Conservation (phyloP, 2,888 invertebrate genomes). For the Spicauda simplicius region DNA sequence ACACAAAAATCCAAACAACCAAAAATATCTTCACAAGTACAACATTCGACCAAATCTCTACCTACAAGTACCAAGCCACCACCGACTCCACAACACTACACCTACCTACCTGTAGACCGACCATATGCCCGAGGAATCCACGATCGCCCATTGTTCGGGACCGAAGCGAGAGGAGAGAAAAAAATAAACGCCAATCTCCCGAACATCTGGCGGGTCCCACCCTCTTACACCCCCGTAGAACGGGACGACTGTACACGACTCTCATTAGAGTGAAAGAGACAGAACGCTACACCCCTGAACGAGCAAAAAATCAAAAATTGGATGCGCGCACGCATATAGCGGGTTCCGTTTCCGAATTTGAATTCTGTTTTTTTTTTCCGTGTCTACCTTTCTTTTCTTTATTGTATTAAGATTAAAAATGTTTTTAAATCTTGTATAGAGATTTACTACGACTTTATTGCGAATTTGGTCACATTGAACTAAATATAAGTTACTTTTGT, state of each 20-base stretch:
- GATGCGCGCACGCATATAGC: slow-evolving; percentile 58
- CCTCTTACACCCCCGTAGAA: slow-evolving; percentile 59
- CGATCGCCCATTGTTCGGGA: slow-evolving; percentile 58
- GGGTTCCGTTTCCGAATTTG: slow-evolving; percentile 64
- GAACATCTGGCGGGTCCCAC: slow-evolving; percentile 68
- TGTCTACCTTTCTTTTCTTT: slow-evolving; percentile 8
- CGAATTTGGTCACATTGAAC: not conserved
- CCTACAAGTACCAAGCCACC: too few species aligned
- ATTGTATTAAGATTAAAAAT: not conserved
- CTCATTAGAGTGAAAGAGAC: slow-evolving; percentile 41
- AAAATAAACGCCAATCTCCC: slow-evolving; percentile 47
- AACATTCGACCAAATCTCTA: not conserved
- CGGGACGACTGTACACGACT: slow-evolving; percentile 46
- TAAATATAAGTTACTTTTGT: not conserved
- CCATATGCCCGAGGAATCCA: slow-evolving; percentile 54
- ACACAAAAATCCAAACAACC: too few species aligned
- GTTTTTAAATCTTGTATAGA: not conserved
- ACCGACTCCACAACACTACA: slow-evolving; percentile 12
- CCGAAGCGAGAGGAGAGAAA: slow-evolving; percentile 56
- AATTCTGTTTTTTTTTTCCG: slow-evolving; percentile 39
- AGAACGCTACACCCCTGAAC: slow-evolving; percentile 48
- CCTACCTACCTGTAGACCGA: slow-evolving; percentile 53
- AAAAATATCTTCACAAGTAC: not conserved
- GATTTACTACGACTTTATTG: not conserved
- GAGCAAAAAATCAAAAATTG: slow-evolving; percentile 55